phyloP scores from a whole-genome alignment of 2,113 vertebrate species.

The Acanthisitta chloris region DNA sequence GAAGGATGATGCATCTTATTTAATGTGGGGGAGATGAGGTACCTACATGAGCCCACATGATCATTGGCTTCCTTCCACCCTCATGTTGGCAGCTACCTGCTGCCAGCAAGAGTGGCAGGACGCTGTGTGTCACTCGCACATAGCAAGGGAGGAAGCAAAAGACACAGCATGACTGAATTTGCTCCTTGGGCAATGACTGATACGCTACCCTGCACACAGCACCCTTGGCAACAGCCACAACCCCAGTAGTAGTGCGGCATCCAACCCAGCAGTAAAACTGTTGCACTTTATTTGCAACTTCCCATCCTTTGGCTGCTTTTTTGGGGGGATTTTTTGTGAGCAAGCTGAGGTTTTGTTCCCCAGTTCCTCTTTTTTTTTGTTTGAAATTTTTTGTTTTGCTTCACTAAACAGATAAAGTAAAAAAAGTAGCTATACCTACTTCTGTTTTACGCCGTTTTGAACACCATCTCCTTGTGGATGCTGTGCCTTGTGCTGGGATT shows the following conservation, averaged over 20 bases:
- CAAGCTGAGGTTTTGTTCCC: not conserved
- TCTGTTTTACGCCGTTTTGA: not conserved
- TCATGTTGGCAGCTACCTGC: not conserved
- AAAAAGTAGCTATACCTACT: not conserved
- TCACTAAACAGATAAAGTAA: not conserved
- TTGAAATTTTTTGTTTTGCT: not conserved
- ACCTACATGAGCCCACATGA: fast-evolving
- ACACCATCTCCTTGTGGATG: not conserved
- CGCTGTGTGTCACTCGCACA: fast-evolving
- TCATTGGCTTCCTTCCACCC: not conserved
- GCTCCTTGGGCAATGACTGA: fast-evolving
- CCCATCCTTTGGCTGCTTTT: not conserved
- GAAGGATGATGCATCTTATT: not conserved
- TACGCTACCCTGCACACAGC: no score
- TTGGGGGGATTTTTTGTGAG: not conserved
- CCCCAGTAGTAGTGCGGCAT: fast-evolving
- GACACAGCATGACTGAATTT: fast-evolving
- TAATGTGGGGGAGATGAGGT: not conserved
- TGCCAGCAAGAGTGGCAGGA: fast-evolving
- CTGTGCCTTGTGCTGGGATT: not conserved
- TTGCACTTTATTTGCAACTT: not conserved
- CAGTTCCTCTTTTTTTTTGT: fast-evolving
- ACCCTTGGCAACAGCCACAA: fast-evolving
- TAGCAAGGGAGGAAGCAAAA: not conserved
- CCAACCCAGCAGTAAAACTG: not conserved